These are phyloP conservation scores for Rhabdomys pumilio DNA, from an alignment of 2,797 vertebrate species.

Conservation along the genomic window DNA sequence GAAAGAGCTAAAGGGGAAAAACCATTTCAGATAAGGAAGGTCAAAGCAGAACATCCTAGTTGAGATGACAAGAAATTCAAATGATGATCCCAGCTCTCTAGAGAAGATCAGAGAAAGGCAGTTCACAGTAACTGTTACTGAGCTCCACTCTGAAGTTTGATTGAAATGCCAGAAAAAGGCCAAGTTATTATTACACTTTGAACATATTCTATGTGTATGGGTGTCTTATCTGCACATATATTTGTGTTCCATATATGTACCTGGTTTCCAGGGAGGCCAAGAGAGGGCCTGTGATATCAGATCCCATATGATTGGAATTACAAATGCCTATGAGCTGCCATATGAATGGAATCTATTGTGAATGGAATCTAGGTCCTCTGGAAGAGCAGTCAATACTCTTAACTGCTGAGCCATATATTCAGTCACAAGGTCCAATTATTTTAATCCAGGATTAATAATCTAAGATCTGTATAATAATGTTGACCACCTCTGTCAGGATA, in stretches of 20 bases:
- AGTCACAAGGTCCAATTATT: neutral
- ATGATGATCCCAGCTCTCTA: neutral
- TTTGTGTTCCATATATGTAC: no score
- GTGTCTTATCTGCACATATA: neutral
- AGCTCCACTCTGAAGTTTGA: neutral
- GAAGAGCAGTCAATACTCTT: neutral
- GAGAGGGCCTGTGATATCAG: no score
- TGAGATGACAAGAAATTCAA: neutral
- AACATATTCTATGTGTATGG: neutral
- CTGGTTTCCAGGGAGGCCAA: neutral
- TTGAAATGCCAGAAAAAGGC: neutral
- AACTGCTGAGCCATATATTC: neutral
- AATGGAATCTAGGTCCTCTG: neutral
- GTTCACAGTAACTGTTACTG: neutral
- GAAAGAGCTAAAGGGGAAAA: conserved; percentile 69
- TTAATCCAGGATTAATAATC: no score
- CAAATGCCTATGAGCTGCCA: neutral
- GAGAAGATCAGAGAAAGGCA: neutral
- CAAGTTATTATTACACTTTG: neutral
- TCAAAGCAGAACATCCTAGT: neutral
- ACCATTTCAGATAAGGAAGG: neutral
- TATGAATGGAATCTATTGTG: no score
- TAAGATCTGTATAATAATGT: neutral
- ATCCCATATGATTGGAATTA: neutral
- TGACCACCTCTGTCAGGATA: neutral